These are phyloP conservation scores for Pelobates cultripes DNA, from an alignment of 2,797 vertebrate genomes.

Conservation along the genomic window DNA sequence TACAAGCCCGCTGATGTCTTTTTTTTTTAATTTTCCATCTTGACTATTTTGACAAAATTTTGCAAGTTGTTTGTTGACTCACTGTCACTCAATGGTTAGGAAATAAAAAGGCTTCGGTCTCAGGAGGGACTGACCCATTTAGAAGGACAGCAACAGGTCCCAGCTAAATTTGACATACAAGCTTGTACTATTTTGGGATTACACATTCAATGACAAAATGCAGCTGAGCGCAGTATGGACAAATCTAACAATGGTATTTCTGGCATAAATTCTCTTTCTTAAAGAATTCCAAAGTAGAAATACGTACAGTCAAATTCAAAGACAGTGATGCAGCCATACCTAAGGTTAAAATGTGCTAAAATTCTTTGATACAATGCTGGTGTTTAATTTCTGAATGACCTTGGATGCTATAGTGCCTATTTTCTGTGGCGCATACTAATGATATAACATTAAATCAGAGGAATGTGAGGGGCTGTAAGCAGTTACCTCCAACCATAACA, in stretches of 20 bases:
- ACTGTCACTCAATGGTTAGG: too few relatives aligned
- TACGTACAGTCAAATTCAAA: neutral
- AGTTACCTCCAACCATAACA: too few relatives aligned
- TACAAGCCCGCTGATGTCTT: too few relatives aligned
- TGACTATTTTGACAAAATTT: too few relatives aligned
- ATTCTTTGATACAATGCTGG: too few relatives aligned
- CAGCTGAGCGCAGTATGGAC: neutral
- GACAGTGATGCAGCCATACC: neutral
- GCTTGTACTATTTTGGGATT: constrained; percentile 46
- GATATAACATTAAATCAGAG: neutral
- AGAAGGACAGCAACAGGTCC: constrained; percentile 49
- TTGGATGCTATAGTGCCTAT: too few relatives aligned
- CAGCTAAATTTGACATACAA: constrained; percentile 33
- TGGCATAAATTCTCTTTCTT: neutral
- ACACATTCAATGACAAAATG: constrained; percentile 23
- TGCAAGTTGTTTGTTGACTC: too few relatives aligned
- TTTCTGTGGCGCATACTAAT: neutral
- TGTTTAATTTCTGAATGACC: too few relatives aligned
- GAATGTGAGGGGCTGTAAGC: too few relatives aligned
- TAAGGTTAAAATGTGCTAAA: too few relatives aligned
- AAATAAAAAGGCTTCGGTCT: neutral
- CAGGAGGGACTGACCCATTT: constrained; percentile 30
- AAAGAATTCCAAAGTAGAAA: neutral
- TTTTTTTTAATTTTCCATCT: too few relatives aligned
- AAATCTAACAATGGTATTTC: neutral